Evolutionary conservation across 2,888 invertebrate species (phyloP), one percentile per base, ranked within the genome.

Genomic region (Drosophila suboccidentalis): DNA sequence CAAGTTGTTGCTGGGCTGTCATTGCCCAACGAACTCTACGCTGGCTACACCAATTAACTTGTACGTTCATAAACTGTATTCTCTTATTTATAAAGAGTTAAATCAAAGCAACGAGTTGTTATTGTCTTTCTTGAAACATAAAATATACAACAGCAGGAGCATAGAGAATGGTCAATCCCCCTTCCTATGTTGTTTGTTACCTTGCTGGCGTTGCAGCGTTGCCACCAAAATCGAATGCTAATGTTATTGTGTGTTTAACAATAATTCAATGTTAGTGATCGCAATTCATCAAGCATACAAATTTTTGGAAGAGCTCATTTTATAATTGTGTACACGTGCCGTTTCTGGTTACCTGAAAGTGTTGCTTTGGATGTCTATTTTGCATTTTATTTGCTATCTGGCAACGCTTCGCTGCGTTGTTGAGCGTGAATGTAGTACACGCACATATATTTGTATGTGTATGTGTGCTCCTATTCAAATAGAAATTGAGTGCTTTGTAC

Each of bases 401-500:
- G 77, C 73, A 77, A 77, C 77, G 50, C 77, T 69, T 11, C 3
- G 38, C 29, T 51, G 62, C 62, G 59, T 51, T 60, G 57, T 62
- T 74, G 70, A 75, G 61, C 62, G 75, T 70, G 68, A 67, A 76
- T 76, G 44, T 71, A 76, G 62, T 63, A 65, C 73, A 77, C 69
- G 65, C 47, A 66, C 43, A 71, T 62, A 47, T 58, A 67, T 57
- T 47, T 57, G 66, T 61, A 51, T 78, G 62, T 66, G 71, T 63
- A 66, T 68, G 72, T 68, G 72, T 73, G 73, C 70, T 82, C 70
- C 71, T 86, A 74, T 86, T 83, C 83, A 80, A 85, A 85, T 82
- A 86, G 71, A 86, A 86, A 83, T 80, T 83, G 63, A 86, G 86
- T 83, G 80, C 78, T 80, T 77, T 77, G 77, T 78, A 78, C 77